Evolutionary conservation across 2,888 invertebrate species (phyloP).

Genomic region (Ptychoptera contaminata): DNA sequence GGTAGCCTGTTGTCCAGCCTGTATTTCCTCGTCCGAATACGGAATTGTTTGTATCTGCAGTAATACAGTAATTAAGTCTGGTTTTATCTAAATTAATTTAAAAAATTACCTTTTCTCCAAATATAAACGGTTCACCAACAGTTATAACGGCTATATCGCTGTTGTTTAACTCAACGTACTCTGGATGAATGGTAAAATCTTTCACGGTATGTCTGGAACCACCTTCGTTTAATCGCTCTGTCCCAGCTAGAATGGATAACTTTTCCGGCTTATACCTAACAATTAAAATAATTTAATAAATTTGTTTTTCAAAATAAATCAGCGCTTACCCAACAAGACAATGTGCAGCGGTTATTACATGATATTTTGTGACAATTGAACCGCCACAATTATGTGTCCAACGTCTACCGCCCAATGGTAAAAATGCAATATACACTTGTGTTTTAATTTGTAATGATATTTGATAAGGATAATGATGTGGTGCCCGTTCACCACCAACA

Average conservation of each 20-base stretch:
- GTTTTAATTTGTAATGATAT: conserved; percentile 18
- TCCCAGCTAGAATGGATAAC: conserved; percentile 14
- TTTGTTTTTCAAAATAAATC: too few relatives aligned
- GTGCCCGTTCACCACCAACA: conserved; percentile 12
- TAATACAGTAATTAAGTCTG: too few relatives aligned
- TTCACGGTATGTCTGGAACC: conserved; percentile 20
- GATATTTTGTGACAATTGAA: conserved; percentile 22
- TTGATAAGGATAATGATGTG: conserved; percentile 24
- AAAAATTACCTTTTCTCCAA: conserved; percentile 13
- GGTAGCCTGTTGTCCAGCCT: conserved; percentile 2
- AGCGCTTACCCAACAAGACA: conserved; percentile 20
- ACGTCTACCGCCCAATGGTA: conserved; percentile 14
- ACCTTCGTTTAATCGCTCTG: conserved; percentile 11
- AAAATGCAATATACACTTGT: conserved; percentile 6
- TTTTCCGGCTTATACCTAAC: conserved; percentile 10
- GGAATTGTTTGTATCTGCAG: conserved; percentile 1
- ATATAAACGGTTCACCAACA: conserved; percentile 20
- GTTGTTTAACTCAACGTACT: conserved; percentile 22
- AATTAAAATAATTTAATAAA: too few relatives aligned
- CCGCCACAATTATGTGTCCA: conserved; percentile 28
- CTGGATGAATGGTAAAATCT: conserved; percentile 22
- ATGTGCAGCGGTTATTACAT: conserved; percentile 27
- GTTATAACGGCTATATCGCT: conserved; percentile 27
- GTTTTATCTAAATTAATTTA: too few relatives aligned
- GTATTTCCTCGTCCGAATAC: conserved; percentile 1